Percentiles rank a stretch among this genome's conserved stretches.
Evolutionary conservation across 1,140 invertebrate species (phyloP).

Genomic region (Heliconius himera): DNA sequence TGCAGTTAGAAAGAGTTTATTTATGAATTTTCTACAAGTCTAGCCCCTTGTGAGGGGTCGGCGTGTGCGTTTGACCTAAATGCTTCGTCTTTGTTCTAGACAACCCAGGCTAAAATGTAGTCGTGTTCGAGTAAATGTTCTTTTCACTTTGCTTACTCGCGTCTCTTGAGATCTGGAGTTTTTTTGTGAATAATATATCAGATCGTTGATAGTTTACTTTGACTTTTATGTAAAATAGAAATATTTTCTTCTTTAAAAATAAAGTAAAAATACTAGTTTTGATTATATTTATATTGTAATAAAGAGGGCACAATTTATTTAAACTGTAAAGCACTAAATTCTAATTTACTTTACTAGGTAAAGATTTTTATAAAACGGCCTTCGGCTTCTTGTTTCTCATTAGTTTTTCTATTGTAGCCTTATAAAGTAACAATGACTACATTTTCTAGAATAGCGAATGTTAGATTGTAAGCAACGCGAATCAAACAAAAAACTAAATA

Average conservation of each 20-base stretch:
- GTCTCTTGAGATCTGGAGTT: not conserved
- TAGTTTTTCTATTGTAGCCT: conserved; percentile 1
- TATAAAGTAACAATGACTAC: conserved; percentile 1
- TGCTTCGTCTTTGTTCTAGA: conserved; percentile 26
- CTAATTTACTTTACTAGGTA: not conserved
- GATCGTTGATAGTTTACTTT: no score
- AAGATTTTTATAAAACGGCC: not conserved
- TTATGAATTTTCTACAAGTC: conserved; percentile 24
- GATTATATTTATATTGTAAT: not conserved
- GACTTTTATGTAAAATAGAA: no score
- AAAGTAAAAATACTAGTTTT: not conserved
- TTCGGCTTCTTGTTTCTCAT: not conserved
- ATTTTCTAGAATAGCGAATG: not conserved
- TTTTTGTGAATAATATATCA: not conserved
- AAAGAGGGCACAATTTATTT: not conserved
- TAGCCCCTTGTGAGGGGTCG: conserved; percentile 20
- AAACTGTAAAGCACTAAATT: not conserved
- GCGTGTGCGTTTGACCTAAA: conserved; percentile 28
- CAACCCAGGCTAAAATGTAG: not conserved
- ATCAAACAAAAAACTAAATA: not conserved
- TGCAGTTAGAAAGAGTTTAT: conserved; percentile 24
- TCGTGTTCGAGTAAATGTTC: not conserved
- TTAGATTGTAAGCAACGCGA: not conserved
- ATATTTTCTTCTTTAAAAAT: not conserved
- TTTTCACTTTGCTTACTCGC: not conserved